Evolutionary conservation across 2,888 invertebrate genomes (phyloP).

Genomic region (Noctua janthina): DNA sequence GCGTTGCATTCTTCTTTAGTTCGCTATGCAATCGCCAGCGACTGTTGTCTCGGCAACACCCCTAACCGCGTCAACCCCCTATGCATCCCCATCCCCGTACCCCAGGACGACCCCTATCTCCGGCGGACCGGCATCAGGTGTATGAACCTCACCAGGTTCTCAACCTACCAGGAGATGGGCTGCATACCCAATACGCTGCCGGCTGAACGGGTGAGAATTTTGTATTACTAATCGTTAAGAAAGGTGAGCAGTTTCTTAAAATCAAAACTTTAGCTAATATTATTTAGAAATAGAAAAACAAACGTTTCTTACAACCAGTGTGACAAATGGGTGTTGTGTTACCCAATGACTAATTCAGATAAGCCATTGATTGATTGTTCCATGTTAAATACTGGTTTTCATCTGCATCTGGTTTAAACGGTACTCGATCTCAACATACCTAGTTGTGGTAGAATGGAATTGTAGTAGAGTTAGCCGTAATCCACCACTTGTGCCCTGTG

Average conservation of each 20-base stretch:
- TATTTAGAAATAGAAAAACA: not conserved
- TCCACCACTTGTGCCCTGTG: not conserved
- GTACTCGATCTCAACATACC: not conserved
- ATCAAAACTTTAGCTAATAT: not conserved
- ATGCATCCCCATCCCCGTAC: constrained; percentile 73
- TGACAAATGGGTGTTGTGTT: not conserved
- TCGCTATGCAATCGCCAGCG: constrained; percentile 64
- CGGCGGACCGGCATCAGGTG: constrained; percentile 72
- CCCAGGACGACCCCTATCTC: constrained; percentile 73
- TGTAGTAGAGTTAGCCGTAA: not conserved
- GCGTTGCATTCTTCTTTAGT: constrained; percentile 46
- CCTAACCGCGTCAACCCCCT: constrained; percentile 67
- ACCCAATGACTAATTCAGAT: not conserved
- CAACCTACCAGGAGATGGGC: constrained; percentile 72
- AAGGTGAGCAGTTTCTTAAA: not conserved
- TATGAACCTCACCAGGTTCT: constrained; percentile 74
- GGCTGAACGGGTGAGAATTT: constrained; percentile 68
- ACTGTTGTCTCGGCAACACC: constrained; percentile 69
- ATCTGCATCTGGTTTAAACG: not conserved
- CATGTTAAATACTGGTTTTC: not conserved
- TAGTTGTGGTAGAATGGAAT: not conserved
- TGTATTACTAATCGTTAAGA: not conserved
- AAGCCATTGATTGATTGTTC: not conserved
- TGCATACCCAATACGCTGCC: constrained; percentile 71
- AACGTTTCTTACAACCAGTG: not conserved